Conservation (phyloP, 2,797 vertebrate species). For the Chaunax sp. region DNA sequence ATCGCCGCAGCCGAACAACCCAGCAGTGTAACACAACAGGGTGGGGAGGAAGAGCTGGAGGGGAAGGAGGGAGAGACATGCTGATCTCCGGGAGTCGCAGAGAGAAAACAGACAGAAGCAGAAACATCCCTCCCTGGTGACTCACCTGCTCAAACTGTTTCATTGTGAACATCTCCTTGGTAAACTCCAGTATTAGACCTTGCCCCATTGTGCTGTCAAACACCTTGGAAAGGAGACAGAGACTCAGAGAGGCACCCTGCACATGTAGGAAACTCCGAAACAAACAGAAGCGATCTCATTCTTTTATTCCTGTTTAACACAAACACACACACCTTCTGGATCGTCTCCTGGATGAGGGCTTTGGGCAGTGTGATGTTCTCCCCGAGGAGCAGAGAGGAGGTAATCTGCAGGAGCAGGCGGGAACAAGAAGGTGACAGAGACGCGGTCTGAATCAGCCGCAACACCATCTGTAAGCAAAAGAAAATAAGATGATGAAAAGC, state of each 20-base stretch:
- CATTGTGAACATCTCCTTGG: constrained; percentile 92
- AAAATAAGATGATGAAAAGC: neutral
- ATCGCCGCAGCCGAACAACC: constrained; percentile 80
- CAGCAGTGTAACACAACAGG: constrained; percentile 87
- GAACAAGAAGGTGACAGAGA: constrained; percentile 83
- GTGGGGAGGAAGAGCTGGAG: constrained; percentile 91
- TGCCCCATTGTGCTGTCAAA: constrained; percentile 85
- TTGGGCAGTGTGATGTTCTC: constrained; percentile 86
- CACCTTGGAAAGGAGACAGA: constrained; percentile 77
- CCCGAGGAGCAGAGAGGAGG: constrained; percentile 88
- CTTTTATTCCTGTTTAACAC: neutral
- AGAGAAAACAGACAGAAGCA: neutral
- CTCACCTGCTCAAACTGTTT: constrained; percentile 93
- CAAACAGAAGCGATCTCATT: neutral
- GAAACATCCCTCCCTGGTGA: neutral
- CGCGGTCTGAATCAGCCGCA: constrained; percentile 79
- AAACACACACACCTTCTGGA: constrained; percentile 86
- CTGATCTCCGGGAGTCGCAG: neutral
- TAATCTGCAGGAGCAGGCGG: constrained; percentile 85
- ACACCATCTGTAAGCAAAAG: constrained; percentile 77
- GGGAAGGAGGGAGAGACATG: neutral
- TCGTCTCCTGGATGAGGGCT: constrained; percentile 81
- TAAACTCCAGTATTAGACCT: constrained; percentile 89
- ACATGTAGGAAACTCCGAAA: neutral
- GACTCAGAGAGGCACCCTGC: neutral